A percentile compares a stretch with the other conserved stretches of the same genome.
These are phyloP conservation scores for Leucosticte australis DNA, from an alignment of 2,113 vertebrate genomes.

Conservation along the genomic window DNA sequence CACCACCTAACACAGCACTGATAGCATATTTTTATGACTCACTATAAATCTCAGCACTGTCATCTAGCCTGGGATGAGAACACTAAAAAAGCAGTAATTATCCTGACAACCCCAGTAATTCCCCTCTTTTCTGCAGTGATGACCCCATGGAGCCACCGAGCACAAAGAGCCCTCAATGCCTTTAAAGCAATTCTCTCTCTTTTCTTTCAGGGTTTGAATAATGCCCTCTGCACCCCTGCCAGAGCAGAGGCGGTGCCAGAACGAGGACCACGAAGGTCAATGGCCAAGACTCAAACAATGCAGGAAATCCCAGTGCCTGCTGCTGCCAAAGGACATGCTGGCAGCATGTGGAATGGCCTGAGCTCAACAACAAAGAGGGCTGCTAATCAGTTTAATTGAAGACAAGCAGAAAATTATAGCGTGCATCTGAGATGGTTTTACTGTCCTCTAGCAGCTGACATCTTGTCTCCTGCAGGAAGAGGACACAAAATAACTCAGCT, in stretches of 20 bases:
- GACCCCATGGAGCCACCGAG: neutral
- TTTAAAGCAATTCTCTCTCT: slow-evolving; percentile 8
- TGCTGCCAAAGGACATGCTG: neutral
- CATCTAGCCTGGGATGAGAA: neutral
- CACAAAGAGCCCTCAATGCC: slow-evolving; percentile 9
- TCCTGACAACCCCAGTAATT: slow-evolving; percentile 24
- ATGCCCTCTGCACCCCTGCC: slow-evolving; percentile 39
- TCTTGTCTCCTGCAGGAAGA: slow-evolving; percentile 1
- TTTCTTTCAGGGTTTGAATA: neutral
- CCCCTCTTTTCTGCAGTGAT: neutral
- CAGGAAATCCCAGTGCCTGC: neutral
- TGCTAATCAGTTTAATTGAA: slow-evolving; percentile 43
- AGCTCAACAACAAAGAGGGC: neutral
- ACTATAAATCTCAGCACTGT: neutral
- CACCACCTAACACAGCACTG: neutral
- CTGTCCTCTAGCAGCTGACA: neutral
- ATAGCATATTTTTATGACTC: neutral
- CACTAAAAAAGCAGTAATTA: slow-evolving; percentile 35
- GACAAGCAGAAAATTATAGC: slow-evolving; percentile 30
- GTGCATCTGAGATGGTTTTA: neutral
- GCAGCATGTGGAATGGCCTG: neutral
- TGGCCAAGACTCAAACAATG: slow-evolving; percentile 1
- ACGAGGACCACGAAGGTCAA: neutral
- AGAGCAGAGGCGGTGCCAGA: slow-evolving; percentile 16
- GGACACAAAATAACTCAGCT: neutral